Evolutionary conservation across 2,113 vertebrate genomes (phyloP), one percentile per base, ranked within the genome.

Genomic region (Tachycineta bicolor): DNA sequence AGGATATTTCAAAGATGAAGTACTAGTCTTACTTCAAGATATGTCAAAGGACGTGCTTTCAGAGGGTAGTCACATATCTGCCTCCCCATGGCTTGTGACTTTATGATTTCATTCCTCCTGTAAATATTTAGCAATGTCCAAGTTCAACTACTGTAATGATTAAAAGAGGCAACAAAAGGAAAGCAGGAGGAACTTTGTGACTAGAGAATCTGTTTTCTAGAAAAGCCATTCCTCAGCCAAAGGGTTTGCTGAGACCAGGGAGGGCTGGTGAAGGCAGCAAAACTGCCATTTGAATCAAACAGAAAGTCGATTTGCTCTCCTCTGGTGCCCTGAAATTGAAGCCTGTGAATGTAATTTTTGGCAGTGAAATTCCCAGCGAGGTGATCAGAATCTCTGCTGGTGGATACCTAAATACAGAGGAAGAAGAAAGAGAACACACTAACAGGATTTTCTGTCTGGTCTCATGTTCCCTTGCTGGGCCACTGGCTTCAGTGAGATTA

Each of bases 1-100:
- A 97, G 83, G 83, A 43, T 93, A 92, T 59, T 94, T 94, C 87
- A 29, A 86, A 89, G 60, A 87, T 74, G 47, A 96, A 94, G 75
- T 92, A 95, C 56, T 62, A 78, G 10, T 46, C 63, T 67, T 94
- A 81, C 75, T 86, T 89, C 83, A 89, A 87, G 79, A 74, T 81
- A 93, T 41, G 44, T 89, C 70, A 92, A 95, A 96, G 80, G 93
- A 95, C 10, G 0, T 96, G 83, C 87, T 94, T 95, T 77, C 65
- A 69, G 79, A 81, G 78, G 39, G 37, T 94, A 95, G 91, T 97
- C 95, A 97, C 16, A 1, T 11, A 79, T 94, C 82, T 95, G 64
- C 50, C 59, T 93, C 39, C 63, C 58, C 0, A 1, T 25, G 34
- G 68, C 70, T 83, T 85, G 52, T 70, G 70, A 85, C 73, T 77